These are phyloP conservation scores for Botia kubotai DNA, from an alignment of 2,797 vertebrate species.

Conservation along the genomic window DNA sequence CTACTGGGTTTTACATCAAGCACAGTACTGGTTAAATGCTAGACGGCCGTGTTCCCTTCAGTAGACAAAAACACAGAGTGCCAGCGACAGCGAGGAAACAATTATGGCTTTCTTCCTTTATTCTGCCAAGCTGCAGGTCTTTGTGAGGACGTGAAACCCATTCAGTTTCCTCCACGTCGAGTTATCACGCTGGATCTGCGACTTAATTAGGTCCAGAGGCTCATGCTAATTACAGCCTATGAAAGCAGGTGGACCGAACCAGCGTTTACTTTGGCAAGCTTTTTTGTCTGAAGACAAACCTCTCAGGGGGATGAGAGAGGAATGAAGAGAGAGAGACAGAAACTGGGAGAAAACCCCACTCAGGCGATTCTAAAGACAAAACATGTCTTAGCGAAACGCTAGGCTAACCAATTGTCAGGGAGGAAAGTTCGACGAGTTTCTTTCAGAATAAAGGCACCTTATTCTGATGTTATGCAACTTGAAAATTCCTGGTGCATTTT, in stretches of 20 bases:
- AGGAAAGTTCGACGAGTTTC: not conserved
- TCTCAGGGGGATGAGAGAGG: conserved; percentile 13
- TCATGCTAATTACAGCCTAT: conserved; percentile 49
- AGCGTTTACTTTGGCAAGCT: conserved; percentile 32
- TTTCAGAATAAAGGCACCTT: conserved; percentile 1
- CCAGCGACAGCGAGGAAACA: conserved; percentile 38
- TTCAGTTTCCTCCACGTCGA: conserved; percentile 22
- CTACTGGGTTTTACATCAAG: too few species aligned
- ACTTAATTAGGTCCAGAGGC: conserved; percentile 60
- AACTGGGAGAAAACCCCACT: not conserved
- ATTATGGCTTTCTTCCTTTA: conserved; percentile 33
- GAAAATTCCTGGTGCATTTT: not conserved
- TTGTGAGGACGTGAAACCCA: conserved; percentile 22
- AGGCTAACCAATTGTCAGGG: not conserved
- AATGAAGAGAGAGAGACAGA: not conserved
- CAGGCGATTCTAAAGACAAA: not conserved
- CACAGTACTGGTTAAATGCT: not conserved
- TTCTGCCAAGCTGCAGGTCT: conserved; percentile 16
- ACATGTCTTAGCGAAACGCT: not conserved
- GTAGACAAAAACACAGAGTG: conserved; percentile 20
- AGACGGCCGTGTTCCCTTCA: conserved; percentile 19
- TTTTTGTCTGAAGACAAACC: conserved; percentile 1
- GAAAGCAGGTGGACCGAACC: conserved; percentile 51
- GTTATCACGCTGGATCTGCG: conserved; percentile 40
- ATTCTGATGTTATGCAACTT: too few species aligned